Conservation (phyloP, 2,797 vertebrate genomes). For the Cuniculus paca region DNA sequence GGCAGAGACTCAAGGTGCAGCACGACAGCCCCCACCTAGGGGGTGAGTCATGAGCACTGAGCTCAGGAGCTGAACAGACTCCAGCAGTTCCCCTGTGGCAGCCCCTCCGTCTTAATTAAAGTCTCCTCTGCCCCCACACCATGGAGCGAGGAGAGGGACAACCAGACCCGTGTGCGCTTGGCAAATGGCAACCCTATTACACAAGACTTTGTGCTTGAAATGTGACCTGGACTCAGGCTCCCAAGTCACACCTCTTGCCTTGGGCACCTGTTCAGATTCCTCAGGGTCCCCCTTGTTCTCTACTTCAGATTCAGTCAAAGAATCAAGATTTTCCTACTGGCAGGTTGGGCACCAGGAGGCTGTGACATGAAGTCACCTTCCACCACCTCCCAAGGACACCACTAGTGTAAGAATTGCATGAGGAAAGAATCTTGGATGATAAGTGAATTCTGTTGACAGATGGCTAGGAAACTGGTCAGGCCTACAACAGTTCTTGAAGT, state of each 20-base stretch:
- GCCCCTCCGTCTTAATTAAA: conserved; percentile 76
- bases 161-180: conserved; percentile 58
- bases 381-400: conserved; percentile 73
- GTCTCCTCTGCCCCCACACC: conserved; percentile 60
- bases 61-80: conserved; percentile 82
- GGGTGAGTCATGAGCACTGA: conserved; percentile 79
- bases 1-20: conserved; percentile 63
- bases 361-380: conserved; percentile 77
- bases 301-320: conserved; percentile 80
- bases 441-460: conserved; percentile 73
- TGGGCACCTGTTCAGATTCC: conserved; percentile 73
- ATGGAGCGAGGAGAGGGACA: neutral
- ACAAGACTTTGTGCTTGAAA: conserved; percentile 63
- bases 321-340: conserved; percentile 81
- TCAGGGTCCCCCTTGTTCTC: conserved; percentile 47
- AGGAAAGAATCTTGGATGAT: conserved; percentile 30
- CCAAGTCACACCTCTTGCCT: conserved; percentile 21
- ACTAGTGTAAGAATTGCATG: conserved; percentile 58
- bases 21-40: conserved; percentile 48
- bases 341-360: conserved; percentile 67
- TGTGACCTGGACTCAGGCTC: conserved; percentile 68
- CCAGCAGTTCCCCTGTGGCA: conserved; percentile 75
- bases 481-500: conserved; percentile 31
- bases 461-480: neutral
- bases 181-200: conserved; percentile 71